phyloP scores from a whole-genome alignment of 2,888 invertebrate species.

The Kryphioiulus occultus region DNA sequence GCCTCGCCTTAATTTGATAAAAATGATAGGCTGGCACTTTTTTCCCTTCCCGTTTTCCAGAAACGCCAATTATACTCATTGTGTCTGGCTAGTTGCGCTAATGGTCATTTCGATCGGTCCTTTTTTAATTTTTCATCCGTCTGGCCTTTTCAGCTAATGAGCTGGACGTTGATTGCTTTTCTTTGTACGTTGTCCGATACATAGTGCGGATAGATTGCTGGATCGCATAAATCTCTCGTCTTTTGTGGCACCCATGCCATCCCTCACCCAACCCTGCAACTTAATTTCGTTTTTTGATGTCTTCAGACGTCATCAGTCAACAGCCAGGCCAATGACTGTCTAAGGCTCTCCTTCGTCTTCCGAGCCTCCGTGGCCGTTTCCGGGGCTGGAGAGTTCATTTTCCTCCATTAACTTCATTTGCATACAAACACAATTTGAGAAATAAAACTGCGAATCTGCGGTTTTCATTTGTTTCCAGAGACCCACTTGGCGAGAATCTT shows the following conservation, averaged over 20 bases:
- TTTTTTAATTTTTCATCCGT: slow-evolving; percentile 37
- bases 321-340: slow-evolving; percentile 1
- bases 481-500: not conserved
- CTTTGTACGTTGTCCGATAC: not conserved
- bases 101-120: slow-evolving; percentile 25
- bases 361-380: slow-evolving; percentile 45
- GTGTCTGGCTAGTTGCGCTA: not conserved
- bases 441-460: slow-evolving; percentile 46
- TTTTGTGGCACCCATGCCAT: not conserved
- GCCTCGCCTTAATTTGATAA: slow-evolving; percentile 23
- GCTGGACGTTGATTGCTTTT: slow-evolving; percentile 37
- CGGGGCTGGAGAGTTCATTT: slow-evolving; percentile 42
- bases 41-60: slow-evolving; percentile 2
- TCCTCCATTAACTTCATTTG: slow-evolving; percentile 47
- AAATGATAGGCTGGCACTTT: not conserved
- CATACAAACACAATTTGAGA: slow-evolving; percentile 52
- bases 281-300: slow-evolving; percentile 42
- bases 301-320: slow-evolving; percentile 43
- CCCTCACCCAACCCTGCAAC: slow-evolving; percentile 32
- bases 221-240: slow-evolving; percentile 7
- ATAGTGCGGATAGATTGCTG: not conserved
- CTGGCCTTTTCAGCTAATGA: slow-evolving; percentile 40
- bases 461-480: not conserved
- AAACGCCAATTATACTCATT: not conserved
- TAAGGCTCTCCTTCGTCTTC: slow-evolving; percentile 18